Conservation (phyloP, 2,113 vertebrate species). For the Polypterus bichir region DNA sequence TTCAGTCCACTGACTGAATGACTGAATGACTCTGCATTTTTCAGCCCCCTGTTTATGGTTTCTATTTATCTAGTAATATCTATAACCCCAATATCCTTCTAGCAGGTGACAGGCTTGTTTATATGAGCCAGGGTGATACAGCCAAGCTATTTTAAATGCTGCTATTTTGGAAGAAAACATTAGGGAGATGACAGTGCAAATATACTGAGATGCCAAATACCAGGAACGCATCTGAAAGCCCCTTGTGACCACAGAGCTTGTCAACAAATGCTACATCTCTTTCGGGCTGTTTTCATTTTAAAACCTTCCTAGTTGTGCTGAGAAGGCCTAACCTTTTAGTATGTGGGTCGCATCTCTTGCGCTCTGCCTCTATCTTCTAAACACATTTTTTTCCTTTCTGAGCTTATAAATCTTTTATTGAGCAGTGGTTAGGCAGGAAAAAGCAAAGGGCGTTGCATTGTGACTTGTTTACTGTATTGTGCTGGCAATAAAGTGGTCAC, state of each 20-base stretch:
- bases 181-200: slow-evolving; percentile 40
- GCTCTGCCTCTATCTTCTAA: slow-evolving; percentile 14
- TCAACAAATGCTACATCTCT: neutral
- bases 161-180: slow-evolving; percentile 32
- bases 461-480: too few species aligned
- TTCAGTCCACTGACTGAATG: too few species aligned
- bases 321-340: slow-evolving; percentile 13
- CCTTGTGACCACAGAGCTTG: neutral
- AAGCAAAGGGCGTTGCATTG: too few species aligned
- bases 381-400: slow-evolving; percentile 20
- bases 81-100: slow-evolving; percentile 20
- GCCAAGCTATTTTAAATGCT: slow-evolving; percentile 35
- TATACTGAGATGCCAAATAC: slow-evolving; percentile 13
- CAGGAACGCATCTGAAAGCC: neutral
- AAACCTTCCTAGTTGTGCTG: neutral
- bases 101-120: slow-evolving; percentile 34
- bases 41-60: neutral
- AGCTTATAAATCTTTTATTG: neutral
- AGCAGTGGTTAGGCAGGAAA: too few species aligned
- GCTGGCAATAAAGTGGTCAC: too few species aligned
- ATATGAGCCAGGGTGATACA: slow-evolving; percentile 26
- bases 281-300: neutral
- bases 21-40: neutral
- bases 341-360: slow-evolving; percentile 13
- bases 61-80: neutral